These are phyloP conservation scores for Meiosimyza platycephala DNA, from an alignment of 2,888 invertebrate genomes.

Conservation along the genomic window DNA sequence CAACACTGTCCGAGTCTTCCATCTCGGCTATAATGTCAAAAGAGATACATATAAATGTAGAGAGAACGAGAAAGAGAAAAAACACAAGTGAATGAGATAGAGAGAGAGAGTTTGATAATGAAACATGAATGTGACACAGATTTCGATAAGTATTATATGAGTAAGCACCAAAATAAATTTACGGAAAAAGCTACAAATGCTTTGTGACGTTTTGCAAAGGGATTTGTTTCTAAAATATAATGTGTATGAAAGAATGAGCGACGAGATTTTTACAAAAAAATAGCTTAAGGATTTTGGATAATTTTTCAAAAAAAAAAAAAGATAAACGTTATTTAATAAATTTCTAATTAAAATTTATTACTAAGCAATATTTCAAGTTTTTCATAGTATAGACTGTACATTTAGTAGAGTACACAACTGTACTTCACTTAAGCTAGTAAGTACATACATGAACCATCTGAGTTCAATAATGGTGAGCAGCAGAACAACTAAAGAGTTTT, in stretches of 20 bases:
- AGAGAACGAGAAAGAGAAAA: constrained; percentile 47
- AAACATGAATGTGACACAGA: constrained; percentile 26
- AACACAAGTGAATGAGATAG: constrained; percentile 40
- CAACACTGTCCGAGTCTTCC: constrained; percentile 64
- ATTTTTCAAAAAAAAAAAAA: constrained; percentile 33
- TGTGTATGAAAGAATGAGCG: constrained; percentile 28
- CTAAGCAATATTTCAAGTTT: too few relatives aligned
- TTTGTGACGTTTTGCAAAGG: constrained; percentile 12
- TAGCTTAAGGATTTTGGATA: constrained; percentile 39
- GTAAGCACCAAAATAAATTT: too few relatives aligned
- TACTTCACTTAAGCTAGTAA: too few relatives aligned
- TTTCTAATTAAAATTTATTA: too few relatives aligned
- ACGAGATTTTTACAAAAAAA: constrained; percentile 28
- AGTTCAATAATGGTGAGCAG: too few relatives aligned
- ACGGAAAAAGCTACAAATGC: not conserved
- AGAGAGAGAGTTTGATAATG: constrained; percentile 27
- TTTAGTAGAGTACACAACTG: too few relatives aligned
- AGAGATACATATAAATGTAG: constrained; percentile 33
- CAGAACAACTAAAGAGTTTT: too few relatives aligned
- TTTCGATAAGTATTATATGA: constrained; percentile 7
- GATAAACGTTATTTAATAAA: not conserved
- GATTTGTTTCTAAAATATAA: not conserved
- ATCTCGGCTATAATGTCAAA: constrained; percentile 63
- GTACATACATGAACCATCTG: too few relatives aligned
- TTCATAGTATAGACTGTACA: too few relatives aligned